These are phyloP conservation scores for Perognathus longimembris DNA, from an alignment of 2,113 vertebrate species.

Conservation along the genomic window DNA sequence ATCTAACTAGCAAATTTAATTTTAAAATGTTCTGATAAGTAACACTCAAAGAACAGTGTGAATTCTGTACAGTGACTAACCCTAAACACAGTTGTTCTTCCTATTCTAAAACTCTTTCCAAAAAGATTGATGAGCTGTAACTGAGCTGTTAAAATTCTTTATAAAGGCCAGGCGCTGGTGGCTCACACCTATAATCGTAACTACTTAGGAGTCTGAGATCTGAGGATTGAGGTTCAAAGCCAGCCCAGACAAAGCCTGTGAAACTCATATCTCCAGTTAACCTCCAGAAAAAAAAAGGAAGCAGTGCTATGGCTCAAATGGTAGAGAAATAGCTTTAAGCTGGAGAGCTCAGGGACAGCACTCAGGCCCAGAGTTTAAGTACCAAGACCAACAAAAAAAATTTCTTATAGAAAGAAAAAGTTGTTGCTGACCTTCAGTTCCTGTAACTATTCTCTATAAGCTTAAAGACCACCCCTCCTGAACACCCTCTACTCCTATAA, in stretches of 20 bases:
- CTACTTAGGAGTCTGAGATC: too few relatives aligned
- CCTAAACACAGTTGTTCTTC: conserved; percentile 6
- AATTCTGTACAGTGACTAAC: conserved; percentile 15
- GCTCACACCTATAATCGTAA: too few relatives aligned
- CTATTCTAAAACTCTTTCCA: background rate
- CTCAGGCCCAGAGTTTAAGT: too few relatives aligned
- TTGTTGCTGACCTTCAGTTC: background rate
- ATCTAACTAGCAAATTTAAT: background rate
- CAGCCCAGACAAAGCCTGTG: too few relatives aligned
- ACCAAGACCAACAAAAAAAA: too few relatives aligned
- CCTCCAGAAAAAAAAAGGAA: too few relatives aligned
- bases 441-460: background rate
- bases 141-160: background rate
- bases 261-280: too few relatives aligned
- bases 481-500: background rate
- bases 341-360: too few relatives aligned
- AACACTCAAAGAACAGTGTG: background rate
- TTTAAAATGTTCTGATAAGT: background rate
- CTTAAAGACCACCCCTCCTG: background rate
- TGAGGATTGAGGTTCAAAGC: too few relatives aligned
- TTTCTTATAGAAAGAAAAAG: background rate
- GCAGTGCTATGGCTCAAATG: too few relatives aligned
- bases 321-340: too few relatives aligned
- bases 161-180: too few relatives aligned
- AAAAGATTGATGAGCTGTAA: conserved; percentile 2